Evolutionary conservation across 2,113 vertebrate species (phyloP), one percentile per base, ranked within the genome.

Genomic region (Axis porcinus): DNA sequence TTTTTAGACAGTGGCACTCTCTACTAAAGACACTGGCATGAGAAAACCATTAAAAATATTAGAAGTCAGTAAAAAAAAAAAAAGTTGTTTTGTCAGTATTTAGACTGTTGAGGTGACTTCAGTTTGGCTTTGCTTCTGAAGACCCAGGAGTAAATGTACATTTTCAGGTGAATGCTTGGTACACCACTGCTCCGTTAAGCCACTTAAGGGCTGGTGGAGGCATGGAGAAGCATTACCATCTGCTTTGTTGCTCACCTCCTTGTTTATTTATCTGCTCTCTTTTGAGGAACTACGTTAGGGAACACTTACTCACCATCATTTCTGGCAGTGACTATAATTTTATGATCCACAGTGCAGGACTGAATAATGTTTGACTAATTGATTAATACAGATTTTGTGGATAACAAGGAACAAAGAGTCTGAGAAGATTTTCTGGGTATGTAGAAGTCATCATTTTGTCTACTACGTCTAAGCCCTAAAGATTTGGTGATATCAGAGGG

Each of bases 151-250:
- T 96, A 94, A 97, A 28, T 95, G 83, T 95, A 84, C 94, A 78
- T 98, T 98, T 97, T 93, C 88, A 97, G 86, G 86, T 84, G 64
- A 96, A 76, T 96, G 85, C 81, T 97, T 93, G 45, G 45, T 58
- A 43, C 9, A 45, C 15, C 81, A 40, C 50, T 91, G 82, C 45
- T 82, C 7, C 45, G 21, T 86, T 83, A 94, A 92, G 79, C 93
- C 25, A 40, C 95, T 16, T 15, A 45, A 97, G 83, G 82, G 52
- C 50, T 55, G 40, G 17, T 60, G 33, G 43, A n/a, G 0, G 1
- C 93, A 88, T 13, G 15, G 89, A 97, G 67, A 96, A 96, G 92
- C 55, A 33, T 76, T 96, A 19, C 85, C 95, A 90, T 96, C 97
- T 98, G 97, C 88, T 98, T 92, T 79, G 43, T 79, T 97, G 67